A percentile compares a stretch with the other conserved stretches of the same genome.
These are phyloP conservation scores for Amblyjoppa fuscipennis DNA, from an alignment of 2,888 invertebrate species.

Conservation along the genomic window DNA sequence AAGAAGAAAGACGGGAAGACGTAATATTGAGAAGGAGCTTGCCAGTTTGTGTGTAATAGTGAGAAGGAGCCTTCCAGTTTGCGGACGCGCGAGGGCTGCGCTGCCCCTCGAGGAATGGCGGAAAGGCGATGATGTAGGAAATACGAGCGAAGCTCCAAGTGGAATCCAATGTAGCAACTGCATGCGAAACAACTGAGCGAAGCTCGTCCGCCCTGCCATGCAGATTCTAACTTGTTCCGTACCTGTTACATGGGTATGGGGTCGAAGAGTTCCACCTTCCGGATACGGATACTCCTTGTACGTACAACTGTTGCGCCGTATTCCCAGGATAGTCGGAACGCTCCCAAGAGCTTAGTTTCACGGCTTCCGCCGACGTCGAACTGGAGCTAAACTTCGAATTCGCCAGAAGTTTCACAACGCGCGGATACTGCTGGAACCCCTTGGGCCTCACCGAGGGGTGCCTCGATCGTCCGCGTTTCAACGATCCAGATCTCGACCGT, in stretches of 20 bases:
- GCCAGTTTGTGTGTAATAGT: no score
- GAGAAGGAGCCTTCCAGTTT: no score
- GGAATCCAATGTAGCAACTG: background rate
- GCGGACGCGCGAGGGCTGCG: no score
- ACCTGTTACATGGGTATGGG: background rate
- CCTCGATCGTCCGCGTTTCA: conserved; percentile 27
- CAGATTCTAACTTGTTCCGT: conserved; percentile 59
- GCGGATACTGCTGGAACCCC: background rate
- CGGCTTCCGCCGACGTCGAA: conserved; percentile 37
- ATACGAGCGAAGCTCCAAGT: background rate
- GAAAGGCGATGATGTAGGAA: background rate
- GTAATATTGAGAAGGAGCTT: no score
- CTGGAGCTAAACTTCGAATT: conserved; percentile 59
- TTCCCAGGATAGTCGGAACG: conserved; percentile 34
- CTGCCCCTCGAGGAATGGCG: background rate
- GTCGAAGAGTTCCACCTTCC: background rate
- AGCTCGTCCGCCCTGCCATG: conserved; percentile 49
- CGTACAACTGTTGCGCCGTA: conserved; percentile 25
- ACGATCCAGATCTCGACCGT: background rate
- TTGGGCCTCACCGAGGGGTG: conserved; percentile 21
- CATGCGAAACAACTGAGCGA: conserved; percentile 48
- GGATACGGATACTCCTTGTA: background rate
- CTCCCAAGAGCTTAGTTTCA: conserved; percentile 36
- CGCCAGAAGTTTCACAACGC: conserved; percentile 13
- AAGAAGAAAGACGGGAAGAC: no score